These are phyloP conservation scores for Zootoca vivipara DNA, from an alignment of 2,113 vertebrate species.

Conservation along the genomic window DNA sequence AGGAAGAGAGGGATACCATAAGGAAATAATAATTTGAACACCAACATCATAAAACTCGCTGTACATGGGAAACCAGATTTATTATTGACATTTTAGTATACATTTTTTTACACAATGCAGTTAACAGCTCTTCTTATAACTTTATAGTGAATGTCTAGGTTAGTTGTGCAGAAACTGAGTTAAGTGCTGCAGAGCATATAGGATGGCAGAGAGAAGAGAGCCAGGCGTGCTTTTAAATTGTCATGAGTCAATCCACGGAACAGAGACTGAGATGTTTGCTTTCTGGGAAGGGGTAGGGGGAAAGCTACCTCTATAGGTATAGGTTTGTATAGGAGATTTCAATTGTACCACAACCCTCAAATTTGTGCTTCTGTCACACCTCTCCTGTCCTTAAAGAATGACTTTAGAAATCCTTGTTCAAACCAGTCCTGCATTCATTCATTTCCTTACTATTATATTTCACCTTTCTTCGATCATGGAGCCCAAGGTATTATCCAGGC, in stretches of 20 bases:
- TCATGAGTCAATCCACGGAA: conserved; percentile 52
- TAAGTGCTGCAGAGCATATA: conserved; percentile 64
- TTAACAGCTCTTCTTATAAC: conserved; percentile 63
- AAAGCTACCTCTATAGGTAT: conserved; percentile 4
- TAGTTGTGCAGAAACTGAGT: conserved; percentile 68
- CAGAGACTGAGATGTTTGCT: conserved; percentile 27
- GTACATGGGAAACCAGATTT: conserved; percentile 71
- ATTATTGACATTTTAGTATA: conserved; percentile 71
- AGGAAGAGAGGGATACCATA: background rate
- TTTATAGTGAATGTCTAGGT: conserved; percentile 56
- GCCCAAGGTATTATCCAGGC: no score
- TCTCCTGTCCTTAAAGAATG: background rate
- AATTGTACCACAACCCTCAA: conserved; percentile 12
- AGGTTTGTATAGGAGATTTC: conserved; percentile 33
- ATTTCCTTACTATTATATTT: no score
- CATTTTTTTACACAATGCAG: conserved; percentile 57
- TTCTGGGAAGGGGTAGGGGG: no score
- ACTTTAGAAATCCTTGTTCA: background rate
- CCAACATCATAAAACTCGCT: background rate
- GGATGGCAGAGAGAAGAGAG: conserved; percentile 55
- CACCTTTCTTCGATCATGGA: no score
- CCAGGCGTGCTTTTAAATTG: conserved; percentile 36
- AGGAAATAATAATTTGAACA: background rate
- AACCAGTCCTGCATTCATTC: background rate
- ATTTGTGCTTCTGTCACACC: background rate